Base-by-base conservation (phyloP, 92 coral and sea anemone species). In the Blastomussa wellsi region DNA sequence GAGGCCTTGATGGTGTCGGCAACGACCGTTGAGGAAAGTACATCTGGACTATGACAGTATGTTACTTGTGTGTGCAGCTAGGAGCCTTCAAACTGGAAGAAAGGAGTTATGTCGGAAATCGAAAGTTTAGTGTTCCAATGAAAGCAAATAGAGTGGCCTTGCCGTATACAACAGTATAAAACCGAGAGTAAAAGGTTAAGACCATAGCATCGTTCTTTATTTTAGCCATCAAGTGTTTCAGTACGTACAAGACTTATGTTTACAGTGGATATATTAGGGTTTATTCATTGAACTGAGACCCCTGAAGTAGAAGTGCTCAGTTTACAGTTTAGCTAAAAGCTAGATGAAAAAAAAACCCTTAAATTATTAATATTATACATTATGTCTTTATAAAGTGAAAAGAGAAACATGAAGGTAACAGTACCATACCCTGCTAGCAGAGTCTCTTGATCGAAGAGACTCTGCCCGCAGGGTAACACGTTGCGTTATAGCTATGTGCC, bases 1-100 rank as follows among this genome's bases (percentile, higher is more conserved):
- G 87, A 83, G n/a, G 42, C n/a, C 10, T 83, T 83, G 73, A 75
- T 4, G 28, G 59, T 28, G 12, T 32, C 24, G 12, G 74, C 62
- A 28, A 59, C 47, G 1, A 32, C 31, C 48, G 38, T 47, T 0
- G 69, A 31, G 38, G 78, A 72, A 71, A 26, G 22, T 32, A 29
- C 78, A 0, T 82, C 69, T 19, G 75, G 75, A 29, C 37, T 70
- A 70, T 70, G 75, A 70, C 48, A 55, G 67, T 20, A 19, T 14
- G 32, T 26, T 26, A 26, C 26, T 57, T 22, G 11, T 6, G 26
- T 24, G 31, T 22, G 65, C 65, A 57, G 65, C 29, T 57, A 24
- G 1, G 65, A 57, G 26, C 22, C 29, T 57, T 22, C 9, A 57
- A 57, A 57, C 11, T 22, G 26, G 62, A 55, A 19, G 24, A 57